Percentiles rank a stretch among this genome's conserved stretches.
Evolutionary conservation across 2,797 vertebrate genomes (phyloP).

Genomic region (Galaxias olidus): DNA sequence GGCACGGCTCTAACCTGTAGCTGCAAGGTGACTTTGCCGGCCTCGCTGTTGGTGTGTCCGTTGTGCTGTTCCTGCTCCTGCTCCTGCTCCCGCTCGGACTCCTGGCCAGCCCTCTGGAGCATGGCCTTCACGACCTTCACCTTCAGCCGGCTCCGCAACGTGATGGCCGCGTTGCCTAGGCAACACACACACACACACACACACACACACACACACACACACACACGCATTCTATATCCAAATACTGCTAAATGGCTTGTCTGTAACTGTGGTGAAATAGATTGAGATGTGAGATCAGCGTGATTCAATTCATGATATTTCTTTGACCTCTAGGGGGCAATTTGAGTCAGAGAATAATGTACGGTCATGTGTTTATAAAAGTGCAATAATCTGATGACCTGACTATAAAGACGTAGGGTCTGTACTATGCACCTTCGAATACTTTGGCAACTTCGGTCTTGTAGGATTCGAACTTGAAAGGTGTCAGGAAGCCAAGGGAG

Average conservation of each 20-base stretch:
- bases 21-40: constrained; percentile 77
- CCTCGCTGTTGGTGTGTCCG: constrained; percentile 66
- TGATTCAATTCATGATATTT: no score
- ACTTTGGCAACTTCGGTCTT: constrained; percentile 81
- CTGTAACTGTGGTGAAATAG: no score
- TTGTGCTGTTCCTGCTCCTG: constrained; percentile 61
- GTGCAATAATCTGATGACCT: not conserved
- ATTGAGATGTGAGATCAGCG: no score
- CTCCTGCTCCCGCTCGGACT: constrained; percentile 19
- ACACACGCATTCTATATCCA: no score
- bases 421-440: constrained; percentile 76
- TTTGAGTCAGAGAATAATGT: not conserved
- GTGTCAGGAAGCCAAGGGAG: constrained; percentile 80
- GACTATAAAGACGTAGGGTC: constrained; percentile 2
- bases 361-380: not conserved
- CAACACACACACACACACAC: constrained; percentile 22
- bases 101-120: constrained; percentile 62
- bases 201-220: constrained; percentile 1
- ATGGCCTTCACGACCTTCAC: constrained; percentile 82
- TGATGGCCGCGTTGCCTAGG: constrained; percentile 80
- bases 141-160: constrained; percentile 80
- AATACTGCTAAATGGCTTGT: no score
- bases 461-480: constrained; percentile 83
- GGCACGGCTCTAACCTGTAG: constrained; percentile 69
- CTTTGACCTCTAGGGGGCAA: no score